Evolutionary conservation across 2,888 invertebrate genomes (phyloP).

Genomic region (Pomacea canaliculata): DNA sequence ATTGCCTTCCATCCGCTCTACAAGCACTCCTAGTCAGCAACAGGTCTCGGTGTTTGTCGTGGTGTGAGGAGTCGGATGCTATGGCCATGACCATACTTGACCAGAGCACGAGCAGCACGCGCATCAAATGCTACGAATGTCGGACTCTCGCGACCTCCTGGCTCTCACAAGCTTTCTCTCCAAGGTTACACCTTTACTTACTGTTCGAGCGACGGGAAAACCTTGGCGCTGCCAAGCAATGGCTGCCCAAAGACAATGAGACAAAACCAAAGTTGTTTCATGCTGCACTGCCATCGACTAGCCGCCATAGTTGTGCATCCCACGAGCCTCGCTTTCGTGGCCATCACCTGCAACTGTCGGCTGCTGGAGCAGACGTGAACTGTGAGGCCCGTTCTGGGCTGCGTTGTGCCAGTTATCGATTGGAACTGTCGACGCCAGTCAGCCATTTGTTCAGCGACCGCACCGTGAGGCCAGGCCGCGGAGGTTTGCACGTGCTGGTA

Average conservation of each 20-base stretch:
- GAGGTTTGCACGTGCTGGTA: too few species aligned
- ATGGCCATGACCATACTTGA: too few species aligned
- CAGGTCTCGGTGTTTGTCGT: too few species aligned
- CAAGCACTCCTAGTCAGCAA: too few species aligned
- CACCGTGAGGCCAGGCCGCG: not conserved
- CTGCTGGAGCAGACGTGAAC: constrained; percentile 11
- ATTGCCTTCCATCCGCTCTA: too few species aligned
- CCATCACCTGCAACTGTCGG: constrained; percentile 13
- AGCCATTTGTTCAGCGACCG: not conserved
- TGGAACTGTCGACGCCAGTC: not conserved
- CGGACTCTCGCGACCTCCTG: too few species aligned
- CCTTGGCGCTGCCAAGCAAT: constrained; percentile 1
- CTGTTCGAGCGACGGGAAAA: constrained; percentile 7
- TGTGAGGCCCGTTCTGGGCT: constrained; percentile 8
- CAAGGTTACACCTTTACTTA: constrained; percentile 6
- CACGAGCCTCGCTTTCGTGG: constrained; percentile 26
- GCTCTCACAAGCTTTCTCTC: too few species aligned
- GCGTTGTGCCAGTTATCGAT: not conserved
- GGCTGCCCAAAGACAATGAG: constrained; percentile 4
- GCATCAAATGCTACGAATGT: too few species aligned
- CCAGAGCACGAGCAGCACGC: too few species aligned
- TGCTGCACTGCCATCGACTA: not conserved
- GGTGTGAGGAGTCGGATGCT: too few species aligned
- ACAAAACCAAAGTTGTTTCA: constrained; percentile 6
- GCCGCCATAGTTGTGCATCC: constrained; percentile 32